Evolutionary conservation across 2,113 vertebrate species (phyloP).

Genomic region (Guaruba guarouba): DNA sequence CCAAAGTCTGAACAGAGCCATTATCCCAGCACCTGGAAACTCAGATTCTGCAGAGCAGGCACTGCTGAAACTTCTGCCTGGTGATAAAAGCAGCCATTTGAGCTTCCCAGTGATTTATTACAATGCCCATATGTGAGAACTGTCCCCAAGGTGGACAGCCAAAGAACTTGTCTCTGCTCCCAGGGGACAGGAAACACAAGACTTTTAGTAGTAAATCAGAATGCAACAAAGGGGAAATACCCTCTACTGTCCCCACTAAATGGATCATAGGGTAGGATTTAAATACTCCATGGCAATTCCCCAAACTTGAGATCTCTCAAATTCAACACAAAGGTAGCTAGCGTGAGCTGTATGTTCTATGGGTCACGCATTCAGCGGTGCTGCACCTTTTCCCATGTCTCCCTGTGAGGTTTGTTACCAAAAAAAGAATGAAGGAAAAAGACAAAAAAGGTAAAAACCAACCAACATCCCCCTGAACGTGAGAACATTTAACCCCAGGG

Average conservation of each 20-base stretch:
- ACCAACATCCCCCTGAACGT: background rate
- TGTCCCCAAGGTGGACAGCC: background rate
- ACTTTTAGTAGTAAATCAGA: background rate
- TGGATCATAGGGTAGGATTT: background rate
- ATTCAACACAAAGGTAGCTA: background rate
- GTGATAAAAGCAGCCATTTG: background rate
- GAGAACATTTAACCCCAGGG: conserved; percentile 41
- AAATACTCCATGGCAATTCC: background rate
- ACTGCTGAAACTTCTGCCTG: background rate
- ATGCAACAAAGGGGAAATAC: background rate
- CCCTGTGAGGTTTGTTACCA: background rate
- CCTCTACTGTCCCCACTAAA: background rate
- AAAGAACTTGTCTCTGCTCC: background rate
- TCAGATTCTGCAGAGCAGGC: background rate
- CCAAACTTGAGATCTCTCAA: background rate
- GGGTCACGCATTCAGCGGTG: background rate
- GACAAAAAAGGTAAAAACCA: background rate
- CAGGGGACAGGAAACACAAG: background rate
- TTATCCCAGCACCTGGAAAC: background rate
- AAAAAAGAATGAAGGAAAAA: background rate
- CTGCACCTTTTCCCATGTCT: background rate
- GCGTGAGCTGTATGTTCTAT: background rate
- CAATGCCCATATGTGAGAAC: background rate
- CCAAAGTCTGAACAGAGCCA: background rate
- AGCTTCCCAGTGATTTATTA: background rate